Evolutionary conservation across 2,113 vertebrate genomes (phyloP).

Genomic region (Sturnira hondurensis): DNA sequence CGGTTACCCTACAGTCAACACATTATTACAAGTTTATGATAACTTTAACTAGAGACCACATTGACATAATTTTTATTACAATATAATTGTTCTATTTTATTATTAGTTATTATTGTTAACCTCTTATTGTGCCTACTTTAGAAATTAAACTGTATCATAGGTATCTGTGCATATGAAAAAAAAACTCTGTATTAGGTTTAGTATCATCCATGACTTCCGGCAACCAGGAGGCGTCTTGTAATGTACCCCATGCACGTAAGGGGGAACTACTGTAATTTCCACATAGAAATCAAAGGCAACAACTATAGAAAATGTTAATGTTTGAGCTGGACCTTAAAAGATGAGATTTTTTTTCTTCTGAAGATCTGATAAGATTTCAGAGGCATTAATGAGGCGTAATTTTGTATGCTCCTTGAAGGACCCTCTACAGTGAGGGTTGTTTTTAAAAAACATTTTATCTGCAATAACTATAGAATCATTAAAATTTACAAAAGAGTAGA

Average conservation of each 20-base stretch:
- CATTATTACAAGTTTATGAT: not conserved
- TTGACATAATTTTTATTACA: not conserved
- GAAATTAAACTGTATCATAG: not conserved
- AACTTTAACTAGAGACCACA: not conserved
- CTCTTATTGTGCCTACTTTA: not conserved
- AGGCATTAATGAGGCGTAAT: not conserved
- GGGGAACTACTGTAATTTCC: not conserved
- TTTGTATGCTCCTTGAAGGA: not conserved
- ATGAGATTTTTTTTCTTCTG: not conserved
- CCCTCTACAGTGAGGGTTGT: not conserved
- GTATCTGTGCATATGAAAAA: not conserved
- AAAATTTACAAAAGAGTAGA: not conserved
- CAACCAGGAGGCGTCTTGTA: not conserved
- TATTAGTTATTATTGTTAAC: not conserved
- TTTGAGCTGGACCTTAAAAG: not conserved
- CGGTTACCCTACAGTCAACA: not conserved
- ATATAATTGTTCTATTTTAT: not conserved
- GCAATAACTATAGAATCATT: not conserved
- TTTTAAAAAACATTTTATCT: slow-evolving; percentile 8
- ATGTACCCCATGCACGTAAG: not conserved
- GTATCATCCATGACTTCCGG: not conserved
- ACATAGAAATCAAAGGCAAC: not conserved
- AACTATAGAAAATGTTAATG: not conserved
- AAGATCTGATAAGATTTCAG: not conserved
- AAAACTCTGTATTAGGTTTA: not conserved